phyloP scores from a whole-genome alignment of 2,888 invertebrate species.

The Choreutis nemorana region DNA sequence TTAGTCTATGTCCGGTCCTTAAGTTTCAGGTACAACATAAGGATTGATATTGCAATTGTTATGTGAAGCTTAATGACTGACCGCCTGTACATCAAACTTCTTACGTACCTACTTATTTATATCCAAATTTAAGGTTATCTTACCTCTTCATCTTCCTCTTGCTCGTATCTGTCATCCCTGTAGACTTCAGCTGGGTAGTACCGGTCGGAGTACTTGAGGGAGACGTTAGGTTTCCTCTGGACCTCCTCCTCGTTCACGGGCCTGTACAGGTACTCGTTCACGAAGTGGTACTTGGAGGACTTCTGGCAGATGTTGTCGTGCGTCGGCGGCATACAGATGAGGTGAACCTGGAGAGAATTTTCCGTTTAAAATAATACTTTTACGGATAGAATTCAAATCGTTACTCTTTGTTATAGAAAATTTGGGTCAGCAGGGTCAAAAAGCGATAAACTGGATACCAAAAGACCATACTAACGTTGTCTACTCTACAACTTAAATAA shows the following conservation, averaged over 20 bases:
- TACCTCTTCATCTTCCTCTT: constrained; percentile 56
- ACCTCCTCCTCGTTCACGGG: constrained; percentile 86
- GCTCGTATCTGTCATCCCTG: constrained; percentile 67
- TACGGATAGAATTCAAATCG: no score
- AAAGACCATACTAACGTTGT: no score
- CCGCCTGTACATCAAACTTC: not conserved
- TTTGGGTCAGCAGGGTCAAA: no score
- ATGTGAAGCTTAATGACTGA: not conserved
- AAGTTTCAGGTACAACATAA: no score
- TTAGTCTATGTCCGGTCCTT: no score
- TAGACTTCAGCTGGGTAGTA: constrained; percentile 85
- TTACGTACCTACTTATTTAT: no score
- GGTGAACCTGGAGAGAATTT: constrained; percentile 79
- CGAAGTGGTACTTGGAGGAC: constrained; percentile 89
- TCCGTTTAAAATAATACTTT: no score
- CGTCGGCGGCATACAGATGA: constrained; percentile 92
- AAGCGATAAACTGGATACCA: no score
- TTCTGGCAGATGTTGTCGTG: constrained; percentile 89
- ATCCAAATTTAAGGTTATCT: constrained; percentile 5
- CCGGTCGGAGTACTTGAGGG: constrained; percentile 81
- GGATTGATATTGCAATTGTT: not conserved
- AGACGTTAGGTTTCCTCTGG: constrained; percentile 80
- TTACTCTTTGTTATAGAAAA: no score
- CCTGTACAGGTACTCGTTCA: constrained; percentile 91
- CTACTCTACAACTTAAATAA: no score